A percentile compares a stretch with the other conserved stretches of the same genome.
These are phyloP conservation scores for Dynastes hyllus DNA, from an alignment of 2,888 invertebrate genomes.

Conservation along the genomic window DNA sequence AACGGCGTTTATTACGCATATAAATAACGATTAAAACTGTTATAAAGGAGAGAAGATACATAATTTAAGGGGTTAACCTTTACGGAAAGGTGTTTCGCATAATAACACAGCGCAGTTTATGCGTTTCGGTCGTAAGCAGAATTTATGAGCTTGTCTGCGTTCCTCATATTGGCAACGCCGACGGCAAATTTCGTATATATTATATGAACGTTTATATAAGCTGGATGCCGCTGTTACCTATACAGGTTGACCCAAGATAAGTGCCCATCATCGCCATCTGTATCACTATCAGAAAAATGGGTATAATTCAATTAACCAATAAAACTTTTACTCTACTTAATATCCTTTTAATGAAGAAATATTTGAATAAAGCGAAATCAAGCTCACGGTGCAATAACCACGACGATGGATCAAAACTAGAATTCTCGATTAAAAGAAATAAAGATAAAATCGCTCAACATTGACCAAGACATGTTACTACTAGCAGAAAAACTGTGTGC, in stretches of 20 bases:
- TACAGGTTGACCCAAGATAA: not conserved
- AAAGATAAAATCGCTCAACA: no score
- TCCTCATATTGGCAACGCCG: constrained; percentile 60
- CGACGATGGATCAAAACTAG: no score
- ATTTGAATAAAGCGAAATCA: no score
- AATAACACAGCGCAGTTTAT: constrained; percentile 64
- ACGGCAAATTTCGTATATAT: constrained; percentile 50
- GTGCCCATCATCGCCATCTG: no score
- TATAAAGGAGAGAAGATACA: constrained; percentile 49
- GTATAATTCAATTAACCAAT: no score
- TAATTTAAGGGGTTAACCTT: constrained; percentile 57
- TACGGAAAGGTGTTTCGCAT: constrained; percentile 61
- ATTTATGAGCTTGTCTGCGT: constrained; percentile 60
- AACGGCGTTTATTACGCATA: constrained; percentile 37
- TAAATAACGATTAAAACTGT: constrained; percentile 49
- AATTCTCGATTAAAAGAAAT: no score
- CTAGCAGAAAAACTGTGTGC: no score
- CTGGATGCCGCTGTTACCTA: not conserved
- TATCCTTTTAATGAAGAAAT: no score
- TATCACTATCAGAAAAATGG: no score
- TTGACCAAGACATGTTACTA: no score
- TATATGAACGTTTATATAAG: not conserved
- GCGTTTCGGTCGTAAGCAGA: constrained; percentile 61
- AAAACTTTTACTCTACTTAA: no score
- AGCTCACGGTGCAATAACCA: no score